These are phyloP conservation scores for Mesoclemmys tuberculata DNA, from an alignment of 2,113 vertebrate genomes.

Conservation along the genomic window DNA sequence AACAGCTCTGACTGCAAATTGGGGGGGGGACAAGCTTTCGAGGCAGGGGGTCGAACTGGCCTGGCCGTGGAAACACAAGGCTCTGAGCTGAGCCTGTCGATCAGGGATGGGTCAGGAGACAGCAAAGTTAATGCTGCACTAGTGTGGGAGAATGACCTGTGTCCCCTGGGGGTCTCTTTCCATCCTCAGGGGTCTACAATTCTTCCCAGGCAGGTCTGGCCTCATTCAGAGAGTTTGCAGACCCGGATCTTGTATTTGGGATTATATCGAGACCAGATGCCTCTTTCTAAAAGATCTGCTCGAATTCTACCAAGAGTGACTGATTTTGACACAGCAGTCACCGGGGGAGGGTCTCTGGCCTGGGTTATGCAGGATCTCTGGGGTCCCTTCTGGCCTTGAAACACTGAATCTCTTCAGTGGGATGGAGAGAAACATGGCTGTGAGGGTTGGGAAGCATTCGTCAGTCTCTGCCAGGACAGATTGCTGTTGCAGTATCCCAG, in stretches of 20 bases:
- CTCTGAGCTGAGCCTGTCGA: neutral
- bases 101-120: no score
- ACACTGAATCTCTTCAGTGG: neutral
- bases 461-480: neutral
- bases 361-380: neutral
- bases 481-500: neutral
- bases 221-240: neutral
- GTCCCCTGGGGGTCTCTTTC: neutral
- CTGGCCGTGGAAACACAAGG: neutral
- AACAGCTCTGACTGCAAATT: neutral
- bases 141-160: neutral
- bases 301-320: neutral
- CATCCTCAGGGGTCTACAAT: no score
- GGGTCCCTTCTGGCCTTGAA: neutral
- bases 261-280: no score
- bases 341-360: neutral
- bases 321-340: neutral
- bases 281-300: neutral
- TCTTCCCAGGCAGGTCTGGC: neutral
- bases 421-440: neutral
- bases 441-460: neutral
- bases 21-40: neutral
- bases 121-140: no score
- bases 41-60: no score
- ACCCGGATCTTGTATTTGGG: neutral